These are phyloP conservation scores for Bolborhynchus lineola DNA, from an alignment of 2,113 vertebrate genomes.

Conservation along the genomic window DNA sequence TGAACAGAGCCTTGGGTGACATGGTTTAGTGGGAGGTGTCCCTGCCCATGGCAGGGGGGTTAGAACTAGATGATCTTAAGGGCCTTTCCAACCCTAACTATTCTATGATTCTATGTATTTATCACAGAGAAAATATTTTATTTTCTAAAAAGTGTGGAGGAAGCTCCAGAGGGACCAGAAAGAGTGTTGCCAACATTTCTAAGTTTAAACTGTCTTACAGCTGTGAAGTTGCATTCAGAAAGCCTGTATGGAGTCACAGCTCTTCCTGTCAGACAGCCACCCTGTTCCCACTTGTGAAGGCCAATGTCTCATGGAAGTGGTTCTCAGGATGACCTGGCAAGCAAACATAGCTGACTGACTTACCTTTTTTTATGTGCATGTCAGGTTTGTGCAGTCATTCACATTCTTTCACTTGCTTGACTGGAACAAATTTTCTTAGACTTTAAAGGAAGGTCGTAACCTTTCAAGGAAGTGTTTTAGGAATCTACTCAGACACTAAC, in stretches of 20 bases:
- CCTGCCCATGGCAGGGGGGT: too few species aligned
- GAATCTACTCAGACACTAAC: not conserved
- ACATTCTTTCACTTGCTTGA: not conserved
- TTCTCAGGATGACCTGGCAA: not conserved
- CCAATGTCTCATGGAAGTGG: not conserved
- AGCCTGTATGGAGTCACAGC: not conserved
- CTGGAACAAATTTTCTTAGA: not conserved
- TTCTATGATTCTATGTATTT: not conserved
- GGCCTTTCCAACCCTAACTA: too few species aligned
- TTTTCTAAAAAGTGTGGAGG: not conserved
- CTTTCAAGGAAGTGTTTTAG: not conserved
- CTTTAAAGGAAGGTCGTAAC: not conserved
- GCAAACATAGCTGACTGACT: not conserved
- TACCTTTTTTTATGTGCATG: not conserved
- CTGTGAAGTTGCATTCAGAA: not conserved
- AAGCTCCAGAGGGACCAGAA: not conserved
- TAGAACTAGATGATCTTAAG: too few species aligned
- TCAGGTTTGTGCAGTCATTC: not conserved
- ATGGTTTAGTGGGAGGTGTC: too few species aligned
- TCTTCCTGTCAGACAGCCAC: not conserved
- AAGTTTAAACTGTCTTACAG: not conserved
- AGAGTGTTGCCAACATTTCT: not conserved
- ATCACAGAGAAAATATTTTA: not conserved
- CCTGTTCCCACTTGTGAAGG: not conserved
- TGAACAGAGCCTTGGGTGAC: too few species aligned